Conservation (phyloP, 1,140 invertebrate genomes). For the Monomorium pharaonis region DNA sequence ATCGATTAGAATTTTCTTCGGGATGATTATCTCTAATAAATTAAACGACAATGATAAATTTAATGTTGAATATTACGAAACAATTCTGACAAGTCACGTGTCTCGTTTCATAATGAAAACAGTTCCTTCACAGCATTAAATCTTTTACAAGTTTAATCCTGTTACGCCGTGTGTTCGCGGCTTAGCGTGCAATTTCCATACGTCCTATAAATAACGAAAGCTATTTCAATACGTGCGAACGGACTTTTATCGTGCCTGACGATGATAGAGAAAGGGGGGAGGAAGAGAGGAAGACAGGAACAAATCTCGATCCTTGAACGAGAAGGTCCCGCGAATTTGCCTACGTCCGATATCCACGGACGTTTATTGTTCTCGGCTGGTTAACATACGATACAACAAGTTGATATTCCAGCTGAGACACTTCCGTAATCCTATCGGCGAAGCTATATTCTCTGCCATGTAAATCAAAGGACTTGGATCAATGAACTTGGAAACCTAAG, state of each 20-base stretch:
- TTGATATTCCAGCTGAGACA: not conserved
- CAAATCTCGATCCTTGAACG: conserved; percentile 35
- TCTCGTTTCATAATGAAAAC: not conserved
- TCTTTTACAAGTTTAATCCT: not conserved
- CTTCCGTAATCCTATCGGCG: not conserved
- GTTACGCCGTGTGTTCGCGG: not conserved
- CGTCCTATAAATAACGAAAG: not conserved
- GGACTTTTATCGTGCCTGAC: not conserved
- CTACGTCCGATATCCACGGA: conserved; percentile 8
- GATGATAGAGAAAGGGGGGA: not conserved
- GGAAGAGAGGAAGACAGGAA: not conserved
- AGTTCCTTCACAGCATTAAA: not conserved
- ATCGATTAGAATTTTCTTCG: not conserved
- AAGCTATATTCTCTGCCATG: not conserved
- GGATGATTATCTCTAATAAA: not conserved
- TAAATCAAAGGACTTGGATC: not conserved
- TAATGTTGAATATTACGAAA: too few relatives aligned
- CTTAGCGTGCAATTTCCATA: not conserved
- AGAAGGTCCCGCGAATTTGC: conserved; percentile 55
- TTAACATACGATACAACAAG: not conserved
- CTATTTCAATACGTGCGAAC: not conserved
- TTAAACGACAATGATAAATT: not conserved
- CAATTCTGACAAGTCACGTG: too few relatives aligned
- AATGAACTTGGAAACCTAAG: not conserved
- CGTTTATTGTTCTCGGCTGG: not conserved